These are phyloP conservation scores for Zootoca vivipara DNA, from an alignment of 2,113 vertebrate species.

Conservation along the genomic window DNA sequence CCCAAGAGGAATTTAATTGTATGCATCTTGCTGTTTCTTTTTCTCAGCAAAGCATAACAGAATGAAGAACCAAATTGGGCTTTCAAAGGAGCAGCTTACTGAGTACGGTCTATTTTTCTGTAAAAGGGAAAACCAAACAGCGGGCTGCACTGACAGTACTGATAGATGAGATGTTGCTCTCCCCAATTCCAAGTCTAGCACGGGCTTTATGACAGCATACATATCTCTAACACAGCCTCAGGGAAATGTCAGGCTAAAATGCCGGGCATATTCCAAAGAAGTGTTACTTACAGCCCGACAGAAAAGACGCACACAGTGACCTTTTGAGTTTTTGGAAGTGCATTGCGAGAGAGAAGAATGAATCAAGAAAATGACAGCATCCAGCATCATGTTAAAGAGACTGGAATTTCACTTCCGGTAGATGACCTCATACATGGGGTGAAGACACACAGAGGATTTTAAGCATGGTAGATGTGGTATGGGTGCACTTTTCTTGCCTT, in stretches of 20 bases:
- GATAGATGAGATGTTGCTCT: conserved; percentile 19
- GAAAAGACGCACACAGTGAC: conserved; percentile 28
- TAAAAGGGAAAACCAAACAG: not conserved
- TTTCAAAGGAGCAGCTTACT: not conserved
- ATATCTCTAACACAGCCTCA: conserved; percentile 37
- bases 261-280: conserved; percentile 43
- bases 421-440: conserved; percentile 36
- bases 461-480: not conserved
- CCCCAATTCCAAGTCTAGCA: not conserved
- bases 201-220: conserved; percentile 13
- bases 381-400: conserved; percentile 60
- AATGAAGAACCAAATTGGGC: not conserved
- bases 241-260: conserved; percentile 10
- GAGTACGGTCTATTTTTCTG: conserved; percentile 13
- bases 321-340: conserved; percentile 8
- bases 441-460: not conserved
- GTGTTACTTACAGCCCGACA: conserved; percentile 19
- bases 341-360: not conserved
- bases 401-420: conserved; percentile 71
- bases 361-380: conserved; percentile 32
- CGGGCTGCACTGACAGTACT: not conserved
- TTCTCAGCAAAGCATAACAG: not conserved
- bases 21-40: not conserved
- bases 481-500: not conserved
- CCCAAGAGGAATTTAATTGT: not conserved